Base-by-base conservation (phyloP, 2,797 vertebrate species). In the Chloroceryle amazona region DNA sequence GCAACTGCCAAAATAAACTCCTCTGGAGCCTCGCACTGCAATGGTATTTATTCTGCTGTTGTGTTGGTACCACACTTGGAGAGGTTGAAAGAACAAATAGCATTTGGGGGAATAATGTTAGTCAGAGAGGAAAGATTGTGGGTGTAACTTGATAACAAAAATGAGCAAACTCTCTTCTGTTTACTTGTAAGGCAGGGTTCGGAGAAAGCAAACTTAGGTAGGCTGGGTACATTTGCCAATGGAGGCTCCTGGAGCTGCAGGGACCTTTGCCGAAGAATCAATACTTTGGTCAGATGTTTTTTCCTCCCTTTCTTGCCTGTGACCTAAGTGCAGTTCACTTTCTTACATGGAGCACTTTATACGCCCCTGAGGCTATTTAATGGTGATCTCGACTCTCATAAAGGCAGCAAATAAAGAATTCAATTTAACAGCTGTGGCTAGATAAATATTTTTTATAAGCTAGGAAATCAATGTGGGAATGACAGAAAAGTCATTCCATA, bases 151-250 rank as follows among this genome's bases (percentile, higher is more conserved):
- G 74, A 96, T 31, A 42, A 42, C 9, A 67, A 86, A 86, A 94
- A 93, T 67, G 92, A 94, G 95, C 96, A 70, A 96, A 96, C 94
- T 42, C 94, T 42, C 25, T 5, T 35, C 7, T 98, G 97, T 98
- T 98, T 97, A 96, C 98, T 97, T 97, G 97, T 44, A 33, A 96
- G 98, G 98, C 95, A 93, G 97, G 96, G 97, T 84, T 74, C 89
- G 79, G 82, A 81, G 37, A 42, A 28, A 2, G 79, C 10, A 49
- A 66, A 0, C 92, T 86, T 28, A 37, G 41, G 33, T 5, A 86
- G 93, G 81, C 86, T 29, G 57, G 44, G 63, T 55, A 23, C 86
- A 6, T 89, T 96, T 96, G 95, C 91, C 26, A 37, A 4, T 81
- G 84, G 93, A 94, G 97, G 94, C 62, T 72, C 87, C 90, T 74